phyloP scores from a whole-genome alignment of 2,888 invertebrate genomes.

The Acrobasis suavella region DNA sequence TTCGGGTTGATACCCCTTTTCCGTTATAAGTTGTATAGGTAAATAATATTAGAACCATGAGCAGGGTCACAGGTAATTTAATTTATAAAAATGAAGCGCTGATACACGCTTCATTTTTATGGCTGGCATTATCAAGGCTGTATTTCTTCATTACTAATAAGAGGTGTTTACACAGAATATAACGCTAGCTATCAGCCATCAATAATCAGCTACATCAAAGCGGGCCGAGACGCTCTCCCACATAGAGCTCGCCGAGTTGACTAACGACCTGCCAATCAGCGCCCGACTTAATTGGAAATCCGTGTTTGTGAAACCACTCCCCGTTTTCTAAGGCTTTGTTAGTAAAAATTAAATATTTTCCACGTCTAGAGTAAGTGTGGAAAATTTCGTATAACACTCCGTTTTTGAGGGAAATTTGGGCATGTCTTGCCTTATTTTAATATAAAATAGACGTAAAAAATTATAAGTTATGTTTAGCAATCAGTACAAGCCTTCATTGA shows the following conservation, averaged over 20 bases:
- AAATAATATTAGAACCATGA: too few species aligned
- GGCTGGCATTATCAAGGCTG: too few species aligned
- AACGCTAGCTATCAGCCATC: conserved; percentile 40
- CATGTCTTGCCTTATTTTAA: too few species aligned
- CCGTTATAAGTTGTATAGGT: too few species aligned
- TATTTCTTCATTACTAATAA: conserved; percentile 1
- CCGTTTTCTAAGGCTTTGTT: conserved; percentile 68
- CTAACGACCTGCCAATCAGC: conserved; percentile 83
- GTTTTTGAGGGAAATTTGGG: neutral
- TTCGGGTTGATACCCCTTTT: too few species aligned
- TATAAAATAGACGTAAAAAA: too few species aligned
- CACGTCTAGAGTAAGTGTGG: conserved; percentile 13
- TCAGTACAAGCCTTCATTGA: too few species aligned
- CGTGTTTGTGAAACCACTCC: conserved; percentile 77
- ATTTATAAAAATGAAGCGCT: too few species aligned
- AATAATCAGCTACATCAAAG: conserved; percentile 43
- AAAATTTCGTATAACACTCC: neutral
- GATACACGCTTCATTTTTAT: too few species aligned
- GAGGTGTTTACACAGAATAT: conserved; percentile 25
- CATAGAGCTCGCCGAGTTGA: conserved; percentile 73
- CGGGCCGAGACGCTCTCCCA: conserved; percentile 49
- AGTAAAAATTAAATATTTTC: conserved; percentile 73
- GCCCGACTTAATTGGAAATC: conserved; percentile 81
- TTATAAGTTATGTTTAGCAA: too few species aligned
- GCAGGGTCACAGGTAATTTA: too few species aligned